Evolutionary conservation across 64 coral and sea anemone genomes (phyloP).

Genomic region (Hydrozoanthus tunicans): DNA sequence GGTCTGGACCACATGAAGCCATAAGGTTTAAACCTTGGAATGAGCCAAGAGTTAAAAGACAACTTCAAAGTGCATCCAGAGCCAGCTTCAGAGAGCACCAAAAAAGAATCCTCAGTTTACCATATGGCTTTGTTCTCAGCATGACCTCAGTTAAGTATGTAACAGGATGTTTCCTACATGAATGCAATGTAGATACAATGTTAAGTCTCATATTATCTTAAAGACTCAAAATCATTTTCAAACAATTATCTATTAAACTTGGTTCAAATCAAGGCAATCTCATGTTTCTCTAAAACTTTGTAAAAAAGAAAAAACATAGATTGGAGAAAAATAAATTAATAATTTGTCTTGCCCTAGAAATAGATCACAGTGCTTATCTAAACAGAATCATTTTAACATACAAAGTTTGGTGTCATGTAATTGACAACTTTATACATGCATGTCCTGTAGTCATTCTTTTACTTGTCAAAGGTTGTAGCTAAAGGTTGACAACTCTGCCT

Average conservation of each 20-base stretch:
- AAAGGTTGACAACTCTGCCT: too few species aligned
- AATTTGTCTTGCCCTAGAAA: too few species aligned
- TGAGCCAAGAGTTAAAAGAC: conserved; percentile 41
- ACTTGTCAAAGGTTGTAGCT: too few species aligned
- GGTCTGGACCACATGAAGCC: neutral
- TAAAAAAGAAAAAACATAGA: neutral
- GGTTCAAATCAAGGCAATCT: too few species aligned
- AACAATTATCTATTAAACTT: neutral
- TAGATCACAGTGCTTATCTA: too few species aligned
- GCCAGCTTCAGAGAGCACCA: conserved; percentile 46
- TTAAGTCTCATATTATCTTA: neutral
- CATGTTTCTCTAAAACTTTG: neutral
- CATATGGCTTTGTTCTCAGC: conserved; percentile 62
- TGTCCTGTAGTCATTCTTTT: too few species aligned
- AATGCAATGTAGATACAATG: neutral
- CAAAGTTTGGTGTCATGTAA: too few species aligned
- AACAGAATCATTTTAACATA: too few species aligned
- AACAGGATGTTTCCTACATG: neutral
- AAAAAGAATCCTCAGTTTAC: conserved; percentile 33
- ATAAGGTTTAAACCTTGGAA: neutral
- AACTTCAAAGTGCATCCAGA: conserved; percentile 52
- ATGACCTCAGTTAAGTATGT: conserved; percentile 46
- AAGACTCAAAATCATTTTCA: neutral
- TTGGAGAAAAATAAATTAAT: too few species aligned
- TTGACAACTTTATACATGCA: too few species aligned